A percentile compares a stretch with the other conserved stretches of the same genome.
Conservation (phyloP, 2,113 vertebrate genomes). For the Ranitomeya imitator region DNA sequence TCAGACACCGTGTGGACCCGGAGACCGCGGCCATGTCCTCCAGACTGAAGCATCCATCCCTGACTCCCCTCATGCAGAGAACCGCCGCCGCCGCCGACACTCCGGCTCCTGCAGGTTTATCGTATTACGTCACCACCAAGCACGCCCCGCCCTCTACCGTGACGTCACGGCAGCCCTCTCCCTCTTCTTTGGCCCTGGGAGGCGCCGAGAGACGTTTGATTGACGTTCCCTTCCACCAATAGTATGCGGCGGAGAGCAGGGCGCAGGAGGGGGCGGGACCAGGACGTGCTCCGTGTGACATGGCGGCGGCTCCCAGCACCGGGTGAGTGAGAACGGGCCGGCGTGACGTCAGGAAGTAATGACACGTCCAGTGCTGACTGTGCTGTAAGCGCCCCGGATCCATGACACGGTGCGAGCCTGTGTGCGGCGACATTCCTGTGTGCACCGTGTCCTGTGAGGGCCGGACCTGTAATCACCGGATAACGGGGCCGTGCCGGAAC, state of each 20-base stretch:
- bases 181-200: neutral
- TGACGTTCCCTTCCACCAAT: neutral
- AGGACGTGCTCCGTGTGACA: conserved; percentile 37
- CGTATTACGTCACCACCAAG: neutral
- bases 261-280: conserved; percentile 33
- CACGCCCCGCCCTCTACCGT: neutral
- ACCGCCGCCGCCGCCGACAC: neutral
- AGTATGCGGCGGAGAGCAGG: neutral
- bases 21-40: too few species aligned
- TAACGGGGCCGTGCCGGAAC: too few species aligned
- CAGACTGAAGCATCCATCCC: too few species aligned
- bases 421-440: neutral
- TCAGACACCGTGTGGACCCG: too few species aligned
- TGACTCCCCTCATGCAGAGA: neutral
- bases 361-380: neutral
- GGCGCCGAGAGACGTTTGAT: neutral
- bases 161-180: conserved; percentile 36
- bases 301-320: conserved; percentile 41
- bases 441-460: neutral
- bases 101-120: neutral
- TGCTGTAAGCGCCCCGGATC: neutral
- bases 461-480: neutral
- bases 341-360: conserved; percentile 18
- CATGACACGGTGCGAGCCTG: too few species aligned
- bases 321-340: conserved; percentile 25